Percentiles rank a stretch among this genome's conserved stretches.
These are phyloP conservation scores for Desmophyllum pertusum DNA, from an alignment of 92 coral and sea anemone species.

Conservation along the genomic window DNA sequence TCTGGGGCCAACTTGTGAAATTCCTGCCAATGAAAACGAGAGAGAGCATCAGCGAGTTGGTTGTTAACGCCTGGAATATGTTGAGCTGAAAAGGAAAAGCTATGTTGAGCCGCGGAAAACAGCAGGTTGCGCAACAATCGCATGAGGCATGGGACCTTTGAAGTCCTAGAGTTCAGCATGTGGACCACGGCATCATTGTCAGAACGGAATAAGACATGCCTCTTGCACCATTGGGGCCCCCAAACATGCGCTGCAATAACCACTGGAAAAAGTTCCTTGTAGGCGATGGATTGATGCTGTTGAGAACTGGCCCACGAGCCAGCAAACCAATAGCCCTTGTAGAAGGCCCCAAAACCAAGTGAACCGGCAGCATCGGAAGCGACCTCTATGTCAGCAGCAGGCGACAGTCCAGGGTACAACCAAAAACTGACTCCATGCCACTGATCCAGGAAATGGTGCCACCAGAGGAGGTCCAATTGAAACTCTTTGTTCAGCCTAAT, in stretches of 20 bases:
- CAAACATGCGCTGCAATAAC: slow-evolving; percentile 33
- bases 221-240: slow-evolving; percentile 1
- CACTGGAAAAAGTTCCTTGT: slow-evolving; percentile 27
- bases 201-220: too few relatives aligned
- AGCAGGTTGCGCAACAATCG: neutral
- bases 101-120: neutral
- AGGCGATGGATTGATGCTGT: neutral
- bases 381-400: too few relatives aligned
- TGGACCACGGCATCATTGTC: neutral
- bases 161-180: neutral
- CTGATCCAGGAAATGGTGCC: too few relatives aligned
- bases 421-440: too few relatives aligned
- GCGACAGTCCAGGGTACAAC: too few relatives aligned
- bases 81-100: slow-evolving; percentile 21
- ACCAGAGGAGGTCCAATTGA: too few relatives aligned
- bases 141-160: neutral
- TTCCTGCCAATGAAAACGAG: slow-evolving; percentile 38
- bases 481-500: too few relatives aligned
- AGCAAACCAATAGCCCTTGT: neutral
- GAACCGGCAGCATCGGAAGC: too few relatives aligned
- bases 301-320: neutral
- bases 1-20: too few relatives aligned
- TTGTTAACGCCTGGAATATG: slow-evolving; percentile 24
- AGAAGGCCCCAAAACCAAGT: too few relatives aligned
- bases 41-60: slow-evolving; percentile 34